A percentile compares a stretch with the other conserved stretches of the same genome.
Evolutionary conservation across 2,888 invertebrate species (phyloP).

Genomic region (Gasteruption jaculator): DNA sequence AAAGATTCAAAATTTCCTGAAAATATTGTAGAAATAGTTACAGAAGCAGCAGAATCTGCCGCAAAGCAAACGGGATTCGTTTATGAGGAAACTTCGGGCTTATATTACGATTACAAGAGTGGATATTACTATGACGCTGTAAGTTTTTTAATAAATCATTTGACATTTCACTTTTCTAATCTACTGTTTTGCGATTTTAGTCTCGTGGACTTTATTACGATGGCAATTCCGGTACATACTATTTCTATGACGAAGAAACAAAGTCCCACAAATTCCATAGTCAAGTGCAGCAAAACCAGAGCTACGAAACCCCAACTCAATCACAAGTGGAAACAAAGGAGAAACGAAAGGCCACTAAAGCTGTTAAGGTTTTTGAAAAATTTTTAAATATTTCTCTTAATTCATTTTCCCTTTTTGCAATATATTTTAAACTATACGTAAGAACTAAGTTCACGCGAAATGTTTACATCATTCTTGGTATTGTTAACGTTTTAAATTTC

Average conservation of each 20-base stretch:
- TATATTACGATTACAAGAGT: constrained; percentile 84
- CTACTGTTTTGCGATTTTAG: constrained; percentile 52
- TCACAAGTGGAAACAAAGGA: constrained; percentile 27
- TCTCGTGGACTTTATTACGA: constrained; percentile 86
- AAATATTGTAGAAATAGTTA: constrained; percentile 71
- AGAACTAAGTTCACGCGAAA: background rate
- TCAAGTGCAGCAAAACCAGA: constrained; percentile 57
- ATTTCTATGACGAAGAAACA: constrained; percentile 73
- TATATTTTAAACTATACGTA: background rate
- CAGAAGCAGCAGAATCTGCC: constrained; percentile 71
- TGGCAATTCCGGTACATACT: constrained; percentile 78
- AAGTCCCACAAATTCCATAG: constrained; percentile 78
- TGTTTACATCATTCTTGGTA: background rate
- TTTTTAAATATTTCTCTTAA: background rate
- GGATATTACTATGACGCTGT: constrained; percentile 90
- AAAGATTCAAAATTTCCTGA: constrained; percentile 27
- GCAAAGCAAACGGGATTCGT: constrained; percentile 71
- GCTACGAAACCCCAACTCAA: constrained; percentile 15
- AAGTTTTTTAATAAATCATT: constrained; percentile 52
- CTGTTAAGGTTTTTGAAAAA: constrained; percentile 32
- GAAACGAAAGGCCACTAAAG: constrained; percentile 32
- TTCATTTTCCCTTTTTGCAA: background rate
- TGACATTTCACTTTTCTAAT: constrained; percentile 2
- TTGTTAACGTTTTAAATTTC: background rate
- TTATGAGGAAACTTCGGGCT: constrained; percentile 79